Evolutionary conservation across 2,888 invertebrate genomes (phyloP).

Genomic region (Eristalis arbustorum): DNA sequence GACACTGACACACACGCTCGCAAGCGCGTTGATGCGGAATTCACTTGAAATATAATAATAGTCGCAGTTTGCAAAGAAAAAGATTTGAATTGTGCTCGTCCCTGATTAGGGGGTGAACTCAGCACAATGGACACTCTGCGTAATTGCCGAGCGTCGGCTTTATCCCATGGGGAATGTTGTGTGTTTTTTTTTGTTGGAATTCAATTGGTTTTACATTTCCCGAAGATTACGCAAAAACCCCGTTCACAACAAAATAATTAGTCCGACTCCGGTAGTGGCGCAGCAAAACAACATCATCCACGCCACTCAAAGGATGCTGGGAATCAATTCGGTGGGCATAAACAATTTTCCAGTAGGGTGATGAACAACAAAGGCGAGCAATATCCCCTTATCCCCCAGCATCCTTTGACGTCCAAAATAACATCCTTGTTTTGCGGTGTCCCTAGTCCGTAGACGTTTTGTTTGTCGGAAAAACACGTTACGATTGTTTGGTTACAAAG

Average conservation of each 20-base stretch:
- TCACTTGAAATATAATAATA: slow-evolving; percentile 53
- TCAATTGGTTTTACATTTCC: slow-evolving; percentile 67
- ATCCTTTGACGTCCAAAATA: slow-evolving; percentile 64
- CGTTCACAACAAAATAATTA: slow-evolving; percentile 66
- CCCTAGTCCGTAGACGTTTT: slow-evolving; percentile 36
- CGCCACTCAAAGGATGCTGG: slow-evolving; percentile 35
- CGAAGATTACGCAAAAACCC: slow-evolving; percentile 53
- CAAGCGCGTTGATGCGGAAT: slow-evolving; percentile 56
- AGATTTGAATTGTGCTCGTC: neutral
- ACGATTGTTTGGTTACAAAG: slow-evolving; percentile 63
- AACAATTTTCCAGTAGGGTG: slow-evolving; percentile 67
- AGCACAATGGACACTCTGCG: slow-evolving; percentile 27
- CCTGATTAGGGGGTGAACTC: slow-evolving; percentile 18
- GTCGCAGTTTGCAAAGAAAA: slow-evolving; percentile 14
- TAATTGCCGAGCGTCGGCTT: slow-evolving; percentile 64
- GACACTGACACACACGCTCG: slow-evolving; percentile 10
- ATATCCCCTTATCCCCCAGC: slow-evolving; percentile 53
- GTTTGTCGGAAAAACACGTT: slow-evolving; percentile 63
- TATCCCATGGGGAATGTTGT: slow-evolving; percentile 59
- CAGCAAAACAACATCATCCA: neutral
- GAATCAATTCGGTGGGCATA: slow-evolving; percentile 62
- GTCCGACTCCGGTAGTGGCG: slow-evolving; percentile 19
- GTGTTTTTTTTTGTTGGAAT: no score
- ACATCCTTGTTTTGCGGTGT: slow-evolving; percentile 51
- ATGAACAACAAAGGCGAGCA: slow-evolving; percentile 57